Conservation (phyloP, 2,113 vertebrate genomes). For the Cyphomyrus plagiostoma region DNA sequence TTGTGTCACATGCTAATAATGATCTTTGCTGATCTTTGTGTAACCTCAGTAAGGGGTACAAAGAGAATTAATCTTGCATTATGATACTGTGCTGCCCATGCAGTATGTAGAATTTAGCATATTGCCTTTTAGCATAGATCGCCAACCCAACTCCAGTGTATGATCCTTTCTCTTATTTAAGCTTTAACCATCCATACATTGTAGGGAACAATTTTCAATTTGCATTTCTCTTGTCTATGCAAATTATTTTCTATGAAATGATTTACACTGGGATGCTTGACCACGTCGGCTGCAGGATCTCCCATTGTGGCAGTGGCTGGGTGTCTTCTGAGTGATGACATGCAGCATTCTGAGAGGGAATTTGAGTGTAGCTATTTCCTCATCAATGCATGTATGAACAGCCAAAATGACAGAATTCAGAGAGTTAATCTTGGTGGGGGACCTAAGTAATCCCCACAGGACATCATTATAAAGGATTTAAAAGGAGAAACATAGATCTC, state of each 20-base stretch:
- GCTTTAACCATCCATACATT: background rate
- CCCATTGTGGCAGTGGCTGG: background rate
- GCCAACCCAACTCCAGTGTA: background rate
- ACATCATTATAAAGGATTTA: background rate
- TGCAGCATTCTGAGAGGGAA: background rate
- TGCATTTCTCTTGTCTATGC: background rate
- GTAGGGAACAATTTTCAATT: background rate
- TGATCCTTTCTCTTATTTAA: background rate
- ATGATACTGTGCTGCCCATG: background rate
- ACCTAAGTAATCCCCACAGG: background rate
- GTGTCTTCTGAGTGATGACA: background rate
- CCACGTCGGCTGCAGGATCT: background rate
- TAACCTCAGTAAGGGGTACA: background rate
- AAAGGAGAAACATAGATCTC: background rate
- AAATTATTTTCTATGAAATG: background rate
- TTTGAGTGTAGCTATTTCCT: background rate
- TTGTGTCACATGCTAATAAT: background rate
- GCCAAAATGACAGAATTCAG: background rate
- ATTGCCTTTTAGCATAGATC: background rate
- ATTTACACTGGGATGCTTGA: background rate
- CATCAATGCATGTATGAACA: background rate
- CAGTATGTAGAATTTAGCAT: background rate
- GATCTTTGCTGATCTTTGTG: background rate
- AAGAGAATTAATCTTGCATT: background rate
- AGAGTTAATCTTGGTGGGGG: background rate